These are phyloP conservation scores for Danaus melanippus DNA, from an alignment of 1,140 invertebrate species.

Conservation along the genomic window DNA sequence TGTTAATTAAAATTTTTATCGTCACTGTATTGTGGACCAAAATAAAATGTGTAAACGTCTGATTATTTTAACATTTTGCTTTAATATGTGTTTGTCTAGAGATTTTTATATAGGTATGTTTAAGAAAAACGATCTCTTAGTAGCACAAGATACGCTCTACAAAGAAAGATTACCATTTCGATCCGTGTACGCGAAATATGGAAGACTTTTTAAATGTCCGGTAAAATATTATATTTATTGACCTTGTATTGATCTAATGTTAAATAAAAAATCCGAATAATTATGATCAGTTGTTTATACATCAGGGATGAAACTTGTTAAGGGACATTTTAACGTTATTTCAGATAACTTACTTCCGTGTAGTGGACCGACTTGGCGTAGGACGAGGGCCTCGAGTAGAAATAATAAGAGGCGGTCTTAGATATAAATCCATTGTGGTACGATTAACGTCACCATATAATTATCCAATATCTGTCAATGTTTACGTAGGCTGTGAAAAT, in stretches of 20 bases:
- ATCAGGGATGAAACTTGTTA: no score
- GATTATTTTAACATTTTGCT: conserved; percentile 6
- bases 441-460: conserved; percentile 36
- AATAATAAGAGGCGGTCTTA: conserved; percentile 45
- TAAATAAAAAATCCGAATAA: no score
- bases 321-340: conserved; percentile 7
- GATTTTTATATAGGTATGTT: conserved; percentile 55
- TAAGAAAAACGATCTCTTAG: conserved; percentile 42
- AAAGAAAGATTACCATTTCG: conserved; percentile 32
- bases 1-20: no score
- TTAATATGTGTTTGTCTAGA: conserved; percentile 17
- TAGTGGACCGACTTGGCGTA: conserved; percentile 43
- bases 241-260: no score
- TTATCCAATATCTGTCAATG: conserved; percentile 43
- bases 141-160: conserved; percentile 46
- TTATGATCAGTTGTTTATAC: no score
- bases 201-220: conserved; percentile 45
- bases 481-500: conserved; percentile 43
- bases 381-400: conserved; percentile 36
- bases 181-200: conserved; percentile 35
- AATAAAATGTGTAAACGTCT: not conserved
- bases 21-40: no score
- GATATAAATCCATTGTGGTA: conserved; percentile 32
- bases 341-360: conserved; percentile 52
- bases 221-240: conserved; percentile 15